Evolutionary conservation across 2,888 invertebrate species (phyloP), one percentile per base, ranked within the genome.

Genomic region (Drosophila planitibia): DNA sequence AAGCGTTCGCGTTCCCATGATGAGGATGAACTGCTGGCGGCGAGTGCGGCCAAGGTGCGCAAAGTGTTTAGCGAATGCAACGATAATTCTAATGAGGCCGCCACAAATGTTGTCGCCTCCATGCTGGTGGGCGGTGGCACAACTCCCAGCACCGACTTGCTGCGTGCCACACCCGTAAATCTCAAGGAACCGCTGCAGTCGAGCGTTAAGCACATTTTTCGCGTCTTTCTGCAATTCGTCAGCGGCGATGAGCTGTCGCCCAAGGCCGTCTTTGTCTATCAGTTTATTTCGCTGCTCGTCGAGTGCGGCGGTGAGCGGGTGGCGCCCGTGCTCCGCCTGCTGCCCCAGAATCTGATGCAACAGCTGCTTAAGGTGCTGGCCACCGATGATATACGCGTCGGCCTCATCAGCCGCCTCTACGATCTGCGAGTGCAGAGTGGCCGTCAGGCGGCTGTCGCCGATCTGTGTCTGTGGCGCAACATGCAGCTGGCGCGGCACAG

Each of bases 381-480:
- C 9, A 92, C 92, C 1, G 93, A 93, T 51, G 93, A 93, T 57
- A 89, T 93, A 58, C 91, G 92, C n/a, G 93, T 92, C 4, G 93
- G 93, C 2, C 85, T 93, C 28, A 92, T 93, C 53, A 91, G 91
- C 60, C 86, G 94, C 65, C 89, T 94, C 73, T 97, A 98, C 92
- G 98, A 98, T 93, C 94, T 98, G 57, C 95, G 96, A 59, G 95
- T 96, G 28, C 93, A 95, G 28, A 95, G 95, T 63, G 98, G 98
- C 1, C 95, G 98, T 66, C 97, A 97, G 91, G 96, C 97, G 69
- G 97, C 97, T 63, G 97, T 98, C 1, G 95, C 97, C 89, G 98
- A 98, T 93, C 94, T 98, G 70, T 98, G 98, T 92, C 95, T 98
- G 89, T 95, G 97, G 87, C 95, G 97, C 76, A 97, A 97, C 93